Evolutionary conservation across 2,113 vertebrate species (phyloP).

Genomic region (Condylura cristata): DNA sequence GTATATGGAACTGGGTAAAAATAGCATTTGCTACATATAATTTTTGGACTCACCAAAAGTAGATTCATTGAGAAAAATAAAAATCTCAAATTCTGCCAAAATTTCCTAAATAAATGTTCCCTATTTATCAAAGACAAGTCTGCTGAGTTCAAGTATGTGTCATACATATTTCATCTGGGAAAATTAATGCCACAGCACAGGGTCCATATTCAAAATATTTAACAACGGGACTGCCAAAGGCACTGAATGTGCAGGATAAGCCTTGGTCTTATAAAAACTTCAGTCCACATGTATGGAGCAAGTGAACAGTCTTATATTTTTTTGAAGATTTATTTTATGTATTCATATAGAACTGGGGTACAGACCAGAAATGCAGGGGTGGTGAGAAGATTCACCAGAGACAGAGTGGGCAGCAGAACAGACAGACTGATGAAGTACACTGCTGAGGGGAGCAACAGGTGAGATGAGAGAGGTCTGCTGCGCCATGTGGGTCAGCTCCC

Average conservation of each 20-base stretch:
- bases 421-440: too few relatives aligned
- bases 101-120: neutral
- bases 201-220: neutral
- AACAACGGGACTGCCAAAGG: neutral
- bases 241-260: neutral
- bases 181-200: neutral
- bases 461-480: too few relatives aligned
- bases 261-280: neutral
- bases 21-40: neutral
- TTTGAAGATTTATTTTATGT: too few relatives aligned
- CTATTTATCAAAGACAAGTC: neutral
- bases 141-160: neutral
- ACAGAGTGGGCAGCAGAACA: too few relatives aligned
- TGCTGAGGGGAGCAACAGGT: too few relatives aligned
- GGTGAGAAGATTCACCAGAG: too few relatives aligned
- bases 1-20: neutral
- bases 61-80: slow-evolving; percentile 9
- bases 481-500: too few relatives aligned
- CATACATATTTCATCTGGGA: neutral
- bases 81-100: slow-evolving; percentile 26
- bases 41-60: neutral
- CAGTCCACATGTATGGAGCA: neutral
- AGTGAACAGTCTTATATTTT: too few relatives aligned
- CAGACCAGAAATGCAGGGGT: too few relatives aligned
- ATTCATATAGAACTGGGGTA: too few relatives aligned